Conservation (phyloP, 2,113 vertebrate species). For the human region GRCh38 chr14:59331001-59331500, state of each 20-base stretch:
- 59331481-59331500: slow-evolving; percentile 98
- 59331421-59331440: slow-evolving; percentile 87
- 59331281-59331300: slow-evolving; percentile 83
- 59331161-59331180: not conserved
- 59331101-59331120: not conserved
- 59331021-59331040: too few species aligned
- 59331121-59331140: not conserved
- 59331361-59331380: slow-evolving; percentile 90
- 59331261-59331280: slow-evolving; percentile 82
- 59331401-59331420: slow-evolving; percentile 91
- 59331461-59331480: slow-evolving; percentile 95
- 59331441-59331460: slow-evolving; percentile 96
- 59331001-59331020: not conserved
- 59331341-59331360: slow-evolving; percentile 92
- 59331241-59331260: slow-evolving; percentile 89
- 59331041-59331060: not conserved
- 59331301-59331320: slow-evolving; percentile 82
- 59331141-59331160: not conserved
- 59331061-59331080: not conserved
- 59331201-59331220: slow-evolving; percentile 88
- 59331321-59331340: slow-evolving; percentile 79
- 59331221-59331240: slow-evolving; percentile 88
- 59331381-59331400: slow-evolving; percentile 87
- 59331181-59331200: slow-evolving; percentile 56
- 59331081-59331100: not conserved